Base-by-base conservation (phyloP, 2,888 invertebrate genomes). In the Tenthredo distinguenda region DNA sequence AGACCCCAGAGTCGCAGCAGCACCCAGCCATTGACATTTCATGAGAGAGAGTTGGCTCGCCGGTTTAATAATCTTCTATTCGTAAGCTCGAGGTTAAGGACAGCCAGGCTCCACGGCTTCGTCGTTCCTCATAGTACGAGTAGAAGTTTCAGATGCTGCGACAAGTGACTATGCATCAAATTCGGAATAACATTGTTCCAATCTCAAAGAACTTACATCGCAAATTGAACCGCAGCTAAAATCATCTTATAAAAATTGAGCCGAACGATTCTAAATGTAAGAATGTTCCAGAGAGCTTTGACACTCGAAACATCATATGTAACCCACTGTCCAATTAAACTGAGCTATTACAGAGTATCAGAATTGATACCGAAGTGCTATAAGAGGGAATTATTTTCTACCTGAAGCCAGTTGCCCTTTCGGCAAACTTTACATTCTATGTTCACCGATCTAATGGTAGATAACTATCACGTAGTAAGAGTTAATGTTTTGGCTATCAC, bases 41-140 rank as follows among this genome's bases (percentile, higher is more conserved):
- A 47, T 47, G 58, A 85, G 82, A 85, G 83, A 83, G 83, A 83
- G 83, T 83, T 83, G 83, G 15, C 71, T 43, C 47, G 68, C 43
- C 50, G 68, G 62, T 71, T 71, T 71, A 50, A 83, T 83, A 65
- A 83, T 83, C 68, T 65, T 83, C 83, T 71, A 83, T 83, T 71
- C 83, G 83, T 62, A 10, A 37, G 68, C 81, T 71, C 71, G 71
- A 85, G 85, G 85, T 85, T 85, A 85, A 82, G 85, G 85, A 82
- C 79, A 85, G 10, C 26, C n/a, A n/a, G 50, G 34, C 81, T 81
- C 62, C 40, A 43, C 26, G 65, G 18, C 43, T 77, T 77, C 31
- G 34, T 62, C 34, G 81, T 40, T 62, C 40, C 15, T 55, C 34
- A 26, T 31, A 31, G 9, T 0, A 77, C 26, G 55, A 55, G 72